phyloP scores from a whole-genome alignment of 2,888 invertebrate species.

The Trichacis sp. region DNA sequence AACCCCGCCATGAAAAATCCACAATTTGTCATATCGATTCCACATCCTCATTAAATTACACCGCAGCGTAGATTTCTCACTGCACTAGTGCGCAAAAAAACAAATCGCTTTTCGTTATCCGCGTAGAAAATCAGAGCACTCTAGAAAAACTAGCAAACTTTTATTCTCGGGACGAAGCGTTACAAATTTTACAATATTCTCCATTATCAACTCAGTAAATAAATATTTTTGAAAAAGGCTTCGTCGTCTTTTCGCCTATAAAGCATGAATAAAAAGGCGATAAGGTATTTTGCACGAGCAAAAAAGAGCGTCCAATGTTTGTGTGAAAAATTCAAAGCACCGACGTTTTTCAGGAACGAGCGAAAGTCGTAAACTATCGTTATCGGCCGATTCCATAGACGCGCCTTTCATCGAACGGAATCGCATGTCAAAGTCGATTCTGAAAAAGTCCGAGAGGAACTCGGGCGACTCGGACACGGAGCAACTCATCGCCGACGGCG shows the following conservation, averaged over 20 bases:
- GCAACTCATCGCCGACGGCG: constrained; percentile 78
- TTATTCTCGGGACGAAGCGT: no score
- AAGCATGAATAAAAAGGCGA: no score
- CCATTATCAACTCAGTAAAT: no score
- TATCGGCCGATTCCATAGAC: constrained; percentile 79
- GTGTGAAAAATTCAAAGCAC: constrained; percentile 20
- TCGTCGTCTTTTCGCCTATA: no score
- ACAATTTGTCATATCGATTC: no score
- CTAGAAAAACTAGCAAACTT: neutral
- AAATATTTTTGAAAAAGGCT: no score
- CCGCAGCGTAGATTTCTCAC: constrained; percentile 22
- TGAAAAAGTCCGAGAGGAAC: constrained; percentile 78
- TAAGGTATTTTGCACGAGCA: no score
- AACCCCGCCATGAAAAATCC: no score
- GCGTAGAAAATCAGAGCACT: neutral
- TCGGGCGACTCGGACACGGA: constrained; percentile 80
- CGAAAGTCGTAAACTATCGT: constrained; percentile 76
- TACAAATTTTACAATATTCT: no score
- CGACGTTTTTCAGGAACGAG: constrained; percentile 51
- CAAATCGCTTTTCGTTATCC: constrained; percentile 9
- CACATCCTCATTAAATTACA: no score
- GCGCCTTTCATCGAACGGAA: constrained; percentile 77
- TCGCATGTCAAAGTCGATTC: constrained; percentile 80
- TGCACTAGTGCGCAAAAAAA: constrained; percentile 17
- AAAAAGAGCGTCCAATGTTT: no score